Percentiles rank a stretch among this genome's conserved stretches.
Evolutionary conservation across 2,888 invertebrate genomes (phyloP).

Genomic region (Crocallis elinguaria): DNA sequence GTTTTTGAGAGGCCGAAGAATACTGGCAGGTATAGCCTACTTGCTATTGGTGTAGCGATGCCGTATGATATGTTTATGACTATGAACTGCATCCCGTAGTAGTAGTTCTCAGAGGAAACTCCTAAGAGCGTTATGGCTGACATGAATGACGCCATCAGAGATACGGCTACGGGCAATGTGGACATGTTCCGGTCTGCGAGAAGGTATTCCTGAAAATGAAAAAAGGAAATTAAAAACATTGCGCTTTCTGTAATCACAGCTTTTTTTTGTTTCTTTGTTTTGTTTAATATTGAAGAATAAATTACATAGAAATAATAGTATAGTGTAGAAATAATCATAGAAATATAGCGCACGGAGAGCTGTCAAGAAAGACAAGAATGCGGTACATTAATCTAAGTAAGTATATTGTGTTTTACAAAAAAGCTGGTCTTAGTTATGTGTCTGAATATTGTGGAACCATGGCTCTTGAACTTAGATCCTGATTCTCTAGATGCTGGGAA

Average conservation of each 20-base stretch:
- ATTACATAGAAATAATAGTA: no score
- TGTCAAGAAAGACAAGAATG: no score
- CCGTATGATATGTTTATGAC: conserved; percentile 90
- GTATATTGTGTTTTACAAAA: background rate
- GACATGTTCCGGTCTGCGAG: conserved; percentile 93
- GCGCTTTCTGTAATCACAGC: background rate
- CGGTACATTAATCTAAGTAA: background rate
- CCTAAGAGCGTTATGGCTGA: conserved; percentile 96
- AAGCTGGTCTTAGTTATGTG: no score
- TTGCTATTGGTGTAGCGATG: conserved; percentile 90
- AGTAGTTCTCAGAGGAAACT: conserved; percentile 94
- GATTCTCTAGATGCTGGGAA: no score
- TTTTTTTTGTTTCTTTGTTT: no score
- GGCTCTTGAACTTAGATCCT: no score
- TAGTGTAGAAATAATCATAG: no score
- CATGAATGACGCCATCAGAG: conserved; percentile 97
- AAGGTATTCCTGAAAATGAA: conserved; percentile 89
- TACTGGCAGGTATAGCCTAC: conserved; percentile 92
- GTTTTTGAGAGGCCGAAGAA: conserved; percentile 93
- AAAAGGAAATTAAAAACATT: background rate
- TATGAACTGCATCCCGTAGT: conserved; percentile 92
- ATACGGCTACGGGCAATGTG: conserved; percentile 92
- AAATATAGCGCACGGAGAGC: no score
- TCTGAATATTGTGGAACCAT: no score
- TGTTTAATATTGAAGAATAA: no score